Base-by-base conservation (phyloP, 2,888 invertebrate species). In the Helleia helle region DNA sequence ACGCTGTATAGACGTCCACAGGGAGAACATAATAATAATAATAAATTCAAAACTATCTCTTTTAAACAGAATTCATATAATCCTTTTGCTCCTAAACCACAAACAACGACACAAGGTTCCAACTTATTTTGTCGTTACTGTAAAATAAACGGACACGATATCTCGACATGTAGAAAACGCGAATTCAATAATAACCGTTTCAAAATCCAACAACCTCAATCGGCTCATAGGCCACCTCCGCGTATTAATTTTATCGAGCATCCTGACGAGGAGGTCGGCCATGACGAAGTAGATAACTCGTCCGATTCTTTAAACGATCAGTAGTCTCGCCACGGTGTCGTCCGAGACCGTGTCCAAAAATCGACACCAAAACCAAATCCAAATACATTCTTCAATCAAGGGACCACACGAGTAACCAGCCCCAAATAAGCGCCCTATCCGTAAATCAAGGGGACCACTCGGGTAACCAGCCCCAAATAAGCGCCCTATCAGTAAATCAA, bases 71-170 rank as follows among this genome's bases (percentile, higher is more conserved):
- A 6, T 6, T 22, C 6, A 22, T 22, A 22, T 6, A 5, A 22
- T 4, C 22, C 22, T 6, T 22, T 22, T 6, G 22, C 22, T 6
- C 22, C 22, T 22, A 22, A 6, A 22, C 6, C 4, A 22, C n/a
- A 22, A 22, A 22, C 22, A 22, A 22, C 6, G 6, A 22, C 5
- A 22, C 6, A 22, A 6, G 22, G 22, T 22, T 22, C 5, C 4
- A 5, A 4, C 5, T 22, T 22, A 8, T 29, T 44, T 4, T 50
- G 48, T 27, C 26, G 45, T 3, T 48, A 50, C 13, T 50, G 47
- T 27, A 49, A 46, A 31, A 22, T 46, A n/a, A n/a, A n/a, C n/a
- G n/a, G n/a, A n/a, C n/a, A n/a, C n/a, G n/a, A n/a, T n/a, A n/a
- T n/a, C 1, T 38, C 38, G 11, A 11, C 26, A 2, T 48, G 48